Evolutionary conservation across 2,888 invertebrate species (phyloP), one percentile per base, ranked within the genome.

Genomic region (Sicus ferrugineus): DNA sequence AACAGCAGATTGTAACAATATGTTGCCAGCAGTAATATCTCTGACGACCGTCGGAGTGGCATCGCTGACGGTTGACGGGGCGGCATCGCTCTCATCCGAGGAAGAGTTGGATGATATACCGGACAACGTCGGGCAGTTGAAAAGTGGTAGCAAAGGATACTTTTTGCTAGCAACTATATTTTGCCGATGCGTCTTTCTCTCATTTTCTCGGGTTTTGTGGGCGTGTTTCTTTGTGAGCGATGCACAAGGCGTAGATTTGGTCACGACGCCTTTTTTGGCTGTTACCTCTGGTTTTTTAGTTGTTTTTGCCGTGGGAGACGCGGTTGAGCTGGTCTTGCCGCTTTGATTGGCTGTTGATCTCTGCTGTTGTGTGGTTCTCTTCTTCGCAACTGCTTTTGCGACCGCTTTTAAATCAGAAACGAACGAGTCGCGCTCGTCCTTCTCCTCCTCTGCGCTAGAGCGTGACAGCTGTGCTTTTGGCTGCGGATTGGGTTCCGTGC

Each of bases 331-430:
- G 6, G 80, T 71, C 68, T 80, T 80, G 23, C 79, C 80, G 70
- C 77, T 79, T 72, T 74, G 76, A 52, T 75, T 72, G 7, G 77
- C 75, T 72, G 85, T 83, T 19, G 78, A 79, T 74, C 87, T 87
- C n/a, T 87, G 81, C 19, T 86, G 87, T 66, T 86, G 81, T 34
- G 87, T 86, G 28, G 85, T 85, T 28, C 84, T 83, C 75, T 86
- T 83, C 67, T 85, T 85, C 3, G 77, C 74, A 19, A 76, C 73
- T 6, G 75, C 73, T 16, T 75, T 72, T 1, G 69, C 62, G 54
- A 56, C 52, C 11, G 76, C 74, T 23, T 72, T 74, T 6, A 71
- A 70, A 66, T 72, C 71, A 7, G 38, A 56, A 21, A 59, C 58
- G 34, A 46, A 42, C 16, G 28, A 19, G 46, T 50, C 72, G 66